Evolutionary conservation across 2,888 invertebrate species (phyloP), one percentile per base, ranked within the genome.

Genomic region (Pyrocoelia pectoralis): DNA sequence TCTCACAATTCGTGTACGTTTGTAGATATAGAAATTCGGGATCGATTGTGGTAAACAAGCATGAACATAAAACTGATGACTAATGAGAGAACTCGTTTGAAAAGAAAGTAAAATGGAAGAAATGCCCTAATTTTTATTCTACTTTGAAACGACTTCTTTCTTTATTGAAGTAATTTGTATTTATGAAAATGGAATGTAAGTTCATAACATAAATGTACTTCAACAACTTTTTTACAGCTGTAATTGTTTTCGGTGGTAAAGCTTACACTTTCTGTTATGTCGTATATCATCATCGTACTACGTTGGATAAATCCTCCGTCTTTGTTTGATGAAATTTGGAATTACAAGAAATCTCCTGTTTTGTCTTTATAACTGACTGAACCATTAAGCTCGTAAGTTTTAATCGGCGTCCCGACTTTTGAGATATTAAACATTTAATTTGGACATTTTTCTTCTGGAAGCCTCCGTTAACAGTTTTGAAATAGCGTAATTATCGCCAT

Each of bases 321-420:
- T 57, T 57, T 40, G 29, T 58, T 58, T 46, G 58, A 58, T 58
- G 52, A 52, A 58, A 58, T 28, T 41, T 46, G 28, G 58, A 13
- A 52, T 58, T 58, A 58, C 51, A 43, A 43, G 43, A 51, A 51
- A 58, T 52, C 56, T 56, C 56, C 49, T 53, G 57, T 54, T 63
- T 49, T 50, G 57, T 54, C 54, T 58, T 63, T 63, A 57, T 50
- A 53, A 54, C 57, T 40, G 38, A 63, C 57, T 50, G 38, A 63
- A 63, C 49, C 54, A 58, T 63, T 58, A 64, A 64, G 55, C 59
- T 55, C 56, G 59, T 55, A 63, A 57, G 49, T 57, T 63, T 59
- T 64, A 64, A 64, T 64, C 64, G 59, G 46, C 57, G 62, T 58
- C 58, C 49, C 58, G 29, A 50, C 62, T 63, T 52, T 52, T 48